Evolutionary conservation across 2,113 vertebrate species (phyloP), one percentile per base, ranked within the genome.

Genomic region (Haliaeetus leucogaster): DNA sequence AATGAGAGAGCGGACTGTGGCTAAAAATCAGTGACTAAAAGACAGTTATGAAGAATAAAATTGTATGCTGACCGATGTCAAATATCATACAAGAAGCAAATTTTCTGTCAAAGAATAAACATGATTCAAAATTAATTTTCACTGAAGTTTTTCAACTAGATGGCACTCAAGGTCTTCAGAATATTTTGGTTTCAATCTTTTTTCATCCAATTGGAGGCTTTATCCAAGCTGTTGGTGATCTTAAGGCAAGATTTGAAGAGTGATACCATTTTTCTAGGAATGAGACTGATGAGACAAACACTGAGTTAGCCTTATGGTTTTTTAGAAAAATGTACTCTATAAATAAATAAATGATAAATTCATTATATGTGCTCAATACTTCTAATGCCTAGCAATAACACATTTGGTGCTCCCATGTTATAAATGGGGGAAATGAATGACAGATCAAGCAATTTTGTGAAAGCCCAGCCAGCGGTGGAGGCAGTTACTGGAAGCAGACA

Each of bases 341-440:
- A 45, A 82, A 19, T 30, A 52, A 68, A 81, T 18, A 73, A 65
- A 84, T 50, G 1, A n/a, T 26, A 67, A 50, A 55, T 43, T 38
- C 1, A 1, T 82, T 42, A 7, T 12, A 58, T 2, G 3, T 50
- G 21, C 14, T 72, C 14, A 53, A 13, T 48, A n/a, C 9, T 61
- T 72, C 27, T 53, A 14, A 62, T 2, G 2, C 17, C 25, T 86
- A 58, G 30, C 50, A 77, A 9, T 22, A 48, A 27, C 5, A 43
- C 7, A 2, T 48, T 80, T 47, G 43, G 6, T 0, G 0, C 9
- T 85, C 12, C 70, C 19, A 0, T 47, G 25, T 38, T 52, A 17
- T 32, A 53, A 71, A 32, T 12, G 2, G 1, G 34, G 29, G 10
- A 84, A 79, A 81, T 0, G 1, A 82, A 36, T 38, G 77, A 48